Conservation (phyloP, 2,113 vertebrate genomes). For the Monarcha castaneiventris region DNA sequence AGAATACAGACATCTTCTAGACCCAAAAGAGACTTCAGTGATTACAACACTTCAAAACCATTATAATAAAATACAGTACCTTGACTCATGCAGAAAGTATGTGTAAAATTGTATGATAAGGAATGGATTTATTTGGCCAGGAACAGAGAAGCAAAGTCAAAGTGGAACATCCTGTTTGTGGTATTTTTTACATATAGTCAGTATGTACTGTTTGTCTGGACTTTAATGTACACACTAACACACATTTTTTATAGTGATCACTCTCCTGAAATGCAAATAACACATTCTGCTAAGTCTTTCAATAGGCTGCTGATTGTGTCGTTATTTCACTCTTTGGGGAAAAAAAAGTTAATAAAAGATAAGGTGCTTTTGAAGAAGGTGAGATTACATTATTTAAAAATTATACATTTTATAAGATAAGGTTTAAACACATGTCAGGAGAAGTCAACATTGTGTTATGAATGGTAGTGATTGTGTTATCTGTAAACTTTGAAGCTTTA, state of each 20-base stretch:
- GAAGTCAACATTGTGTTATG: slow-evolving; percentile 79
- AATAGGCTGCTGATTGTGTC: slow-evolving; percentile 62
- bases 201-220: slow-evolving; percentile 43
- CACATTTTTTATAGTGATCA: slow-evolving; percentile 58
- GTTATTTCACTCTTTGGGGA: slow-evolving; percentile 53
- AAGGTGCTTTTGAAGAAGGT: slow-evolving; percentile 75
- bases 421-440: slow-evolving; percentile 79
- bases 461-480: slow-evolving; percentile 76
- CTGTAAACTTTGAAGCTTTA: slow-evolving; percentile 79
- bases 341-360: slow-evolving; percentile 71
- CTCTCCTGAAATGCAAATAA: slow-evolving; percentile 56
- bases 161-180: slow-evolving; percentile 64
- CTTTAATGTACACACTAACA: slow-evolving; percentile 36
- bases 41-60: background rate
- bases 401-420: slow-evolving; percentile 80
- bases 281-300: slow-evolving; percentile 67
- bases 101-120: slow-evolving; percentile 10
- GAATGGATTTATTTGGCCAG: background rate
- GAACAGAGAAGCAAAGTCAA: slow-evolving; percentile 2
- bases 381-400: slow-evolving; percentile 82
- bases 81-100: background rate
- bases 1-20: background rate
- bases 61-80: background rate
- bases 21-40: background rate
- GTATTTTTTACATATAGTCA: slow-evolving; percentile 18